phyloP scores from a whole-genome alignment of 2,888 invertebrate species.

The Ariolimax columbianus region DNA sequence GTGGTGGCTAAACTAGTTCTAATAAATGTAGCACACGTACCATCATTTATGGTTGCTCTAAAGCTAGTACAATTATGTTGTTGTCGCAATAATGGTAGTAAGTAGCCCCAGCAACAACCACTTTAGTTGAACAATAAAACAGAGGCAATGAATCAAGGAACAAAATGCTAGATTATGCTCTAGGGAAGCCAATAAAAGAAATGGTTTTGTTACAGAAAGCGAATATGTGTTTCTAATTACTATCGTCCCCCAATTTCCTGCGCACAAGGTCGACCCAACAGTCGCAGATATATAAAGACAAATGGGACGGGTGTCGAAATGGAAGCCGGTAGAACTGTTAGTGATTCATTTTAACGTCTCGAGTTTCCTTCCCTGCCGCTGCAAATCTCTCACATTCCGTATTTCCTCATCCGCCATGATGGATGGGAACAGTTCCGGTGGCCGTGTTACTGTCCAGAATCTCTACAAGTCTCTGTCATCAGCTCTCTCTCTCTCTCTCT shows the following conservation, averaged over 20 bases:
- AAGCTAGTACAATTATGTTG: too few species aligned
- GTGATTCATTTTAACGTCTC: conserved; percentile 33
- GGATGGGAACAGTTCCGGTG: conserved; percentile 25
- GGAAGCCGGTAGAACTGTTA: conserved; percentile 1
- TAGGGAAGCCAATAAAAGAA: neutral
- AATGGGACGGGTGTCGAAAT: conserved; percentile 19
- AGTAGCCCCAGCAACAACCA: too few species aligned
- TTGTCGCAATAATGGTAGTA: too few species aligned
- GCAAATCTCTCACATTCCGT: conserved; percentile 30
- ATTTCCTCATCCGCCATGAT: conserved; percentile 27
- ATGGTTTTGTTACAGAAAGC: neutral
- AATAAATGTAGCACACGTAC: too few species aligned
- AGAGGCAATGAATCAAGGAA: too few species aligned
- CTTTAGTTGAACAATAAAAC: too few species aligned
- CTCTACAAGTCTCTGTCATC: conserved; percentile 7
- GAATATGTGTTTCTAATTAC: conserved; percentile 15
- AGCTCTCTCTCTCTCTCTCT: neutral
- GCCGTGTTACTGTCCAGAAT: conserved; percentile 13
- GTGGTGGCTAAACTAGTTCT: too few species aligned
- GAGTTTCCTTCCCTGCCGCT: conserved; percentile 10
- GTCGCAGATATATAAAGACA: conserved; percentile 30
- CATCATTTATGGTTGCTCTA: too few species aligned
- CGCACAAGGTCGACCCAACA: neutral
- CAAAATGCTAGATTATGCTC: too few species aligned
- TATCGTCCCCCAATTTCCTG: neutral